These are phyloP conservation scores for Schlechtendalia chinensis DNA, from an alignment of 1,140 invertebrate species.

Conservation along the genomic window DNA sequence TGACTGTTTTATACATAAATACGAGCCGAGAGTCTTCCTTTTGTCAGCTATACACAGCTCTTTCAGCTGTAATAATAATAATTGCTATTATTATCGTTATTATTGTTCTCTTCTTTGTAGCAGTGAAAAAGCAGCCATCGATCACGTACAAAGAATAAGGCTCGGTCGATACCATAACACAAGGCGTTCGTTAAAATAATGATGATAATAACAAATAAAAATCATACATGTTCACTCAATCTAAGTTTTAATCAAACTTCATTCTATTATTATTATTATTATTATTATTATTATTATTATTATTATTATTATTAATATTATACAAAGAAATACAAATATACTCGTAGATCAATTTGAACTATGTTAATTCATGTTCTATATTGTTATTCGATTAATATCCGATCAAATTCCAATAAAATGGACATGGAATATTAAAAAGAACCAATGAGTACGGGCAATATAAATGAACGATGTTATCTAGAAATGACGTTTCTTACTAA, in stretches of 20 bases:
- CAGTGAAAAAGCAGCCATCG: slow-evolving; percentile 39
- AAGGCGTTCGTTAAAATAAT: slow-evolving; percentile 42
- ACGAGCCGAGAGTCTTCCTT: slow-evolving; percentile 21
- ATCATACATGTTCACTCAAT: slow-evolving; percentile 22
- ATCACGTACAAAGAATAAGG: slow-evolving; percentile 48
- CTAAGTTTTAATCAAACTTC: slow-evolving; percentile 21
- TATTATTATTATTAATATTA: neutral
- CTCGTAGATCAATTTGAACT: slow-evolving; percentile 23
- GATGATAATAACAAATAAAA: slow-evolving; percentile 33
- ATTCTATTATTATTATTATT: neutral
- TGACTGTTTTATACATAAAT: slow-evolving; percentile 35
- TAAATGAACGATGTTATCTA: neutral
- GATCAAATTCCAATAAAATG: neutral
- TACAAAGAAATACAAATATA: slow-evolving; percentile 15
- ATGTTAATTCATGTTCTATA: slow-evolving; percentile 5
- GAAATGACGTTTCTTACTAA: neutral
- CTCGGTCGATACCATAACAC: slow-evolving; percentile 19
- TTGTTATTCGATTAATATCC: neutral
- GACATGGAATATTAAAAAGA: too few species aligned
- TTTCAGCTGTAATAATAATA: slow-evolving; percentile 43
- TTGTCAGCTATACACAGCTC: slow-evolving; percentile 10
- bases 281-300: neutral
- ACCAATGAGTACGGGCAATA: too few species aligned
- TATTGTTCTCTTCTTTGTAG: slow-evolving; percentile 37
- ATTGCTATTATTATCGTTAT: slow-evolving; percentile 22